phyloP scores from a whole-genome alignment of 1,140 invertebrate species.

The Drosophila kanapiae region DNA sequence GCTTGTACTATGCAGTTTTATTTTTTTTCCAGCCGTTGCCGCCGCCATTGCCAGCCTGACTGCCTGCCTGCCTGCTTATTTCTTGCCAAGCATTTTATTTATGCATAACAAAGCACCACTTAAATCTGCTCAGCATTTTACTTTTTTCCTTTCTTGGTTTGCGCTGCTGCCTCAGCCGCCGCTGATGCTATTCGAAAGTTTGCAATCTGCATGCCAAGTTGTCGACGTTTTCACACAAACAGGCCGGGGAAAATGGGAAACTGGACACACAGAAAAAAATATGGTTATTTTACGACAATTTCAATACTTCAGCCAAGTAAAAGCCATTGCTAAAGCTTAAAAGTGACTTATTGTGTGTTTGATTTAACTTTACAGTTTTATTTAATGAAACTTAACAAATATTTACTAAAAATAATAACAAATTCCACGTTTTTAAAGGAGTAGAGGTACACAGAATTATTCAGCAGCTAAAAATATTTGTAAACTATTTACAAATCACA shows the following conservation, averaged over 20 bases:
- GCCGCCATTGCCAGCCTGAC: constrained; percentile 6
- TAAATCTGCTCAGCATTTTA: constrained; percentile 77
- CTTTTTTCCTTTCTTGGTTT: constrained; percentile 36
- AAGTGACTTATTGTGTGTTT: too few species aligned
- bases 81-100: constrained; percentile 78
- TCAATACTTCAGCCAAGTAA: neutral
- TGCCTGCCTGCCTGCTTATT: constrained; percentile 59
- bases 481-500: neutral
- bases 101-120: constrained; percentile 83
- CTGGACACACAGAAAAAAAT: constrained; percentile 5
- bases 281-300: neutral
- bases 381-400: neutral
- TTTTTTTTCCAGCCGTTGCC: constrained; percentile 17
- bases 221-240: constrained; percentile 82
- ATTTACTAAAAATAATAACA: neutral
- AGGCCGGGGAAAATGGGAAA: constrained; percentile 50
- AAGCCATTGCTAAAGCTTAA: neutral
- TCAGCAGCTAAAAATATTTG: neutral
- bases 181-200: constrained; percentile 74
- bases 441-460: neutral
- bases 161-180: constrained; percentile 37
- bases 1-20: constrained; percentile 22
- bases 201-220: constrained; percentile 83
- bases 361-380: neutral
- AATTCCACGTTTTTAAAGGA: neutral